These are phyloP conservation scores for Tanypteryx hageni DNA, from an alignment of 2,888 invertebrate genomes.

Conservation along the genomic window DNA sequence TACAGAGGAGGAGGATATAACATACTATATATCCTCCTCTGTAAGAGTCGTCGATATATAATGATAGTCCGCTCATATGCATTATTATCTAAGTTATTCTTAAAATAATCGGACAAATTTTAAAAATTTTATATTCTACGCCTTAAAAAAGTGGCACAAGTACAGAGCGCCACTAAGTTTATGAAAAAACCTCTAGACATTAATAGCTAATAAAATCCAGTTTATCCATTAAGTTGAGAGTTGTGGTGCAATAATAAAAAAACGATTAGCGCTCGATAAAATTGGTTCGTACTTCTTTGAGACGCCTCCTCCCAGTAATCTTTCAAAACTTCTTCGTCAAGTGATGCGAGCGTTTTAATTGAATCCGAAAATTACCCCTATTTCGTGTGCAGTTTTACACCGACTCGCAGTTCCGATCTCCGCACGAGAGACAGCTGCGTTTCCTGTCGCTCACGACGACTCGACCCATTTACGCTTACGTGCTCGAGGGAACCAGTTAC, in stretches of 20 bases:
- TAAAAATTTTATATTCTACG: no score
- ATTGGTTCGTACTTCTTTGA: background rate
- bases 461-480: constrained; percentile 77
- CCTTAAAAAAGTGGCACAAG: no score
- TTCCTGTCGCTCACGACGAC: constrained; percentile 73
- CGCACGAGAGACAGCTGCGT: constrained; percentile 78
- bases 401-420: constrained; percentile 78
- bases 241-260: background rate
- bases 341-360: background rate
- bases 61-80: no score
- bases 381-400: constrained; percentile 76
- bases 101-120: no score
- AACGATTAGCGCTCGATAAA: background rate
- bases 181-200: no score
- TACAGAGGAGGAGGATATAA: no score
- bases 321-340: background rate
- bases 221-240: no score
- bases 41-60: no score
- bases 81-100: no score
- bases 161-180: no score
- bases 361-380: background rate
- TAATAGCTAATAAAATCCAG: no score
- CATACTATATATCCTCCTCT: no score
- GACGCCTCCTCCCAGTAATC: background rate
- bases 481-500: constrained; percentile 59